These are phyloP conservation scores for Pachycephus smyrnensis DNA, from an alignment of 2,888 invertebrate genomes.

Conservation along the genomic window DNA sequence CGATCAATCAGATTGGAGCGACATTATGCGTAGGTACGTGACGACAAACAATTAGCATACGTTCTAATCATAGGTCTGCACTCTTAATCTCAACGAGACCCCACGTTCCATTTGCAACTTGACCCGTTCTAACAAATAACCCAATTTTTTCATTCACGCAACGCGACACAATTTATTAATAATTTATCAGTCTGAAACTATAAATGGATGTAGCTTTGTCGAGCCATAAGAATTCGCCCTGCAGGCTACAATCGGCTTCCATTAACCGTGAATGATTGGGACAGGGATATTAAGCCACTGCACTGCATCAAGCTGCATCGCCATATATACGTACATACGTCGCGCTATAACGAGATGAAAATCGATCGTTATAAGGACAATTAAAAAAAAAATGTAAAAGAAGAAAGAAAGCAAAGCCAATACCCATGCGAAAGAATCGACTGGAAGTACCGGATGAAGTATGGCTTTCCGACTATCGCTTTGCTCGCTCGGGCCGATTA, in stretches of 20 bases:
- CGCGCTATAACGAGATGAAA: not conserved
- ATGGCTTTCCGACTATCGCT: not conserved
- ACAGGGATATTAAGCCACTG: not conserved
- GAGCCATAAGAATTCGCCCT: not conserved
- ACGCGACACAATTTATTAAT: not conserved
- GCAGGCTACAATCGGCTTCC: not conserved
- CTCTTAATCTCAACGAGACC: constrained; percentile 21
- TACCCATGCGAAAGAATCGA: not conserved
- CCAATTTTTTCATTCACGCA: not conserved
- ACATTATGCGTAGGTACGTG: constrained; percentile 40
- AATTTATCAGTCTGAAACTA: not conserved
- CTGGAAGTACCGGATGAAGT: not conserved
- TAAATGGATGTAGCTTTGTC: not conserved
- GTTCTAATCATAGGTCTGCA: constrained; percentile 40
- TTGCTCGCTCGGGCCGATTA: constrained; percentile 37
- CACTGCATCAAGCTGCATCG: not conserved
- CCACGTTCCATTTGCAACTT: not conserved
- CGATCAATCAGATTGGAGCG: constrained; percentile 48
- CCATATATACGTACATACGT: not conserved
- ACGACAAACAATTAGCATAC: constrained; percentile 45
- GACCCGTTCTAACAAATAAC: not conserved
- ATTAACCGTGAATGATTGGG: not conserved
- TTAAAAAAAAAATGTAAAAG: not conserved
- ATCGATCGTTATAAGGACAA: not conserved
- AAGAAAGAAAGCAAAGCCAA: not conserved